Evolutionary conservation across 2,797 vertebrate genomes (phyloP).

Genomic region (Moxostoma hubbsi): DNA sequence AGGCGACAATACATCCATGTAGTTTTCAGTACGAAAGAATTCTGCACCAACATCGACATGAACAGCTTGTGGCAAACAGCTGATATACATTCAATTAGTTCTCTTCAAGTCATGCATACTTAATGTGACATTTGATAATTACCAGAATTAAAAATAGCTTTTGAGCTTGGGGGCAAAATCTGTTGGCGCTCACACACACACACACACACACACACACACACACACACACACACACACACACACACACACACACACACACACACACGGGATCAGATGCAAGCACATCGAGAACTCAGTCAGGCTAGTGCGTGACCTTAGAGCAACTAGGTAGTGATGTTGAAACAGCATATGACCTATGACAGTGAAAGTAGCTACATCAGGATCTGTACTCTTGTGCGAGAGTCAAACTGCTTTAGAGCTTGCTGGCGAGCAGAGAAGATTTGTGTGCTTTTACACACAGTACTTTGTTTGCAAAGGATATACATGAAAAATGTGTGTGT

Average conservation of each 20-base stretch:
- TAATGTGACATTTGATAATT: slow-evolving; percentile 51
- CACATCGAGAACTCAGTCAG: slow-evolving; percentile 66
- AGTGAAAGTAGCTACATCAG: neutral
- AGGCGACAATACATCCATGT: neutral
- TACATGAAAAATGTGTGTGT: no score
- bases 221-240: no score
- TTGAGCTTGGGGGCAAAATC: slow-evolving; percentile 63
- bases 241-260: no score
- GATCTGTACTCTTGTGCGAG: neutral
- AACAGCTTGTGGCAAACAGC: slow-evolving; percentile 18
- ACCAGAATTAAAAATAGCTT: slow-evolving; percentile 71
- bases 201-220: no score
- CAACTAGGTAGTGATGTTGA: slow-evolving; percentile 56
- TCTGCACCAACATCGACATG: neutral
- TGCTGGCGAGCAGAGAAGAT: neutral
- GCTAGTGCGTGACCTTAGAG: slow-evolving; percentile 68
- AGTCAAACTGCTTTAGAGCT: neutral
- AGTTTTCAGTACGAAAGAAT: neutral
- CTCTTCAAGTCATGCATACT: slow-evolving; percentile 29
- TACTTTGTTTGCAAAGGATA: neutral
- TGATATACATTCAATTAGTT: slow-evolving; percentile 30
- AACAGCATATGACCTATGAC: slow-evolving; percentile 15
- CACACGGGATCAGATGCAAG: slow-evolving; percentile 16
- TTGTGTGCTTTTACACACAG: neutral
- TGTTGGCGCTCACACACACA: slow-evolving; percentile 50